Evolutionary conservation across 2,113 vertebrate genomes (phyloP).

Genomic region (Guaruba guarouba): DNA sequence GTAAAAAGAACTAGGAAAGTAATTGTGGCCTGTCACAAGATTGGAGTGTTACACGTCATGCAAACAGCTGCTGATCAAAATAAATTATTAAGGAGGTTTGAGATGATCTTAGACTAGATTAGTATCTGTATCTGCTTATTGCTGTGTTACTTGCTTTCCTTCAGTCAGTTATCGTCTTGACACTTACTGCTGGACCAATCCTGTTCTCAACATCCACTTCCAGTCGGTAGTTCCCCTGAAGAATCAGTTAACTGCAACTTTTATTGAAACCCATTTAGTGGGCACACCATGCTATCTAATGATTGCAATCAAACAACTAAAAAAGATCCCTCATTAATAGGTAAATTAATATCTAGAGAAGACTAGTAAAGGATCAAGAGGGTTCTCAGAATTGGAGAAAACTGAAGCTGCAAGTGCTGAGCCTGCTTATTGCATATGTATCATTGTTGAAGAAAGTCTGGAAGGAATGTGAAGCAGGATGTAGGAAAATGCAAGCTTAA

Average conservation of each 20-base stretch:
- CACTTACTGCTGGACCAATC: rapidly evolving
- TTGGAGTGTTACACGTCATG: rapidly evolving
- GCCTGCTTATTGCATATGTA: rapidly evolving
- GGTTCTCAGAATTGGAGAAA: background rate
- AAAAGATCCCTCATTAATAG: background rate
- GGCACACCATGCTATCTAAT: rapidly evolving
- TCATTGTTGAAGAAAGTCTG: background rate
- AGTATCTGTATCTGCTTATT: background rate
- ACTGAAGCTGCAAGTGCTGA: background rate
- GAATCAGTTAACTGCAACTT: background rate
- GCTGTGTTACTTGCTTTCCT: background rate
- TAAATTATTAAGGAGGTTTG: background rate
- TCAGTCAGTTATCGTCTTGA: rapidly evolving
- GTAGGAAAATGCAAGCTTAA: background rate
- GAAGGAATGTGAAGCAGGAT: background rate
- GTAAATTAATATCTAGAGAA: background rate
- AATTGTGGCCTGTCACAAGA: rapidly evolving
- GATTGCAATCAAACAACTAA: background rate
- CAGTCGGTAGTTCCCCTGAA: background rate
- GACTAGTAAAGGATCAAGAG: background rate
- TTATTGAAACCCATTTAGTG: background rate
- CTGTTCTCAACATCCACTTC: background rate
- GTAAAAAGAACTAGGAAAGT: background rate
- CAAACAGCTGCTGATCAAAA: background rate
- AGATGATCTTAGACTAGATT: background rate